These are phyloP conservation scores for Mastacembelus armatus DNA, from an alignment of 2,797 vertebrate genomes.

Conservation along the genomic window DNA sequence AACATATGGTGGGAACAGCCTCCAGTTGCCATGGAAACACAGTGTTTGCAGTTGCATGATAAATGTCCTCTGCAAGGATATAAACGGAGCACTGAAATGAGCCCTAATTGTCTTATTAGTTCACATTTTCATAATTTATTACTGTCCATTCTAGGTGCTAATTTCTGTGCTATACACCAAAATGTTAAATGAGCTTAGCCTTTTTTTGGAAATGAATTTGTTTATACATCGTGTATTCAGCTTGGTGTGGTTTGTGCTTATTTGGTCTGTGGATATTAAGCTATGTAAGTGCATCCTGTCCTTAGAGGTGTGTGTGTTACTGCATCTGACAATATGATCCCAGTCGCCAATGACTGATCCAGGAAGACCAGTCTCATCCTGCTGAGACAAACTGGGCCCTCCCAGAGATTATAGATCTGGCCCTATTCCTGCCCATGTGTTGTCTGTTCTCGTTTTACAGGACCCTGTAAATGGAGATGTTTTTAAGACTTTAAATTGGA, in stretches of 20 bases:
- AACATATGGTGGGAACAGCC: slow-evolving; percentile 75
- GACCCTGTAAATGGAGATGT: neutral
- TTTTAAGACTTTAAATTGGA: neutral
- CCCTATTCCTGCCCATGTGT: slow-evolving; percentile 38
- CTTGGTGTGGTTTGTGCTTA: neutral
- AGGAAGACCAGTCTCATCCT: slow-evolving; percentile 56
- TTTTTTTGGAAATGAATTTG: neutral
- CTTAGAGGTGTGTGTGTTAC: slow-evolving; percentile 8
- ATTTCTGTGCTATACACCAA: neutral
- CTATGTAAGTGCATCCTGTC: neutral
- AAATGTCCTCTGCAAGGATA: slow-evolving; percentile 51
- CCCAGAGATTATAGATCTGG: slow-evolving; percentile 49
- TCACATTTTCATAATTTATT: slow-evolving; percentile 9
- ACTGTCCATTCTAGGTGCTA: neutral
- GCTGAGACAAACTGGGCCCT: slow-evolving; percentile 49
- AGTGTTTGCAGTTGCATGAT: slow-evolving; percentile 63
- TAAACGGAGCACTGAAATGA: slow-evolving; percentile 19
- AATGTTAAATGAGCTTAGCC: neutral
- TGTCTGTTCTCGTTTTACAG: slow-evolving; percentile 28
- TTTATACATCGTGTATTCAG: neutral
- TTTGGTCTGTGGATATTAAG: neutral
- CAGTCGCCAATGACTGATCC: slow-evolving; percentile 46
- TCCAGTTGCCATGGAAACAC: slow-evolving; percentile 80
- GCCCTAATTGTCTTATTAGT: slow-evolving; percentile 15
- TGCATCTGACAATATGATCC: slow-evolving; percentile 46